phyloP scores from a whole-genome alignment of 2,888 invertebrate genomes.

The Drosophila heteroneura region DNA sequence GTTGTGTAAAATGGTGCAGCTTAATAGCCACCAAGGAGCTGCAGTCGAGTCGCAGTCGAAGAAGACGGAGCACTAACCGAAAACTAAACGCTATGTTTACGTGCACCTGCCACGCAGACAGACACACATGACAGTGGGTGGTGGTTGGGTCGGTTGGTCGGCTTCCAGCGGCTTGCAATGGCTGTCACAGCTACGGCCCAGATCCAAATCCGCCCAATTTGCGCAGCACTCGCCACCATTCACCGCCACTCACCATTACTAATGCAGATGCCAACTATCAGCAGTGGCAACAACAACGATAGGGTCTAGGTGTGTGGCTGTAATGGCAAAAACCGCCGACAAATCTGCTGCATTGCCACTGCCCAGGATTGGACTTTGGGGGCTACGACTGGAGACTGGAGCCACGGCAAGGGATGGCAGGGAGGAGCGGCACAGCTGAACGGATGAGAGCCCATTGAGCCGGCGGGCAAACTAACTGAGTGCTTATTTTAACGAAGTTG shows the following conservation, averaged over 20 bases:
- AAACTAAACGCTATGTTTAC: slow-evolving; percentile 68
- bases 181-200: slow-evolving; percentile 39
- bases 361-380: slow-evolving; percentile 25
- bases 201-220: slow-evolving; percentile 71
- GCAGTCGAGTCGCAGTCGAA: slow-evolving; percentile 31
- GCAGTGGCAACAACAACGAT: slow-evolving; percentile 41
- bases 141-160: not conserved
- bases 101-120: slow-evolving; percentile 44
- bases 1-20: slow-evolving; percentile 51
- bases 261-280: slow-evolving; percentile 77
- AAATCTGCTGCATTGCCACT: slow-evolving; percentile 76
- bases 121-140: slow-evolving; percentile 20
- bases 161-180: slow-evolving; percentile 1
- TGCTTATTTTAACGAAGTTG: slow-evolving; percentile 82
- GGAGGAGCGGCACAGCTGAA: slow-evolving; percentile 17
- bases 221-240: slow-evolving; percentile 60
- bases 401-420: not conserved
- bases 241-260: slow-evolving; percentile 72
- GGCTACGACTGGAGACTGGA: slow-evolving; percentile 12
- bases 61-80: slow-evolving; percentile 23
- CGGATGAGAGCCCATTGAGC: slow-evolving; percentile 64
- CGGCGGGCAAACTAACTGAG: slow-evolving; percentile 79
- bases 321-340: slow-evolving; percentile 78
- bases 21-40: slow-evolving; percentile 73
- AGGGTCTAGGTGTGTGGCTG: slow-evolving; percentile 50